A percentile compares a stretch with the other conserved stretches of the same genome.
phyloP scores from a whole-genome alignment of 2,888 invertebrate species.

The Mesoligia furuncula region DNA sequence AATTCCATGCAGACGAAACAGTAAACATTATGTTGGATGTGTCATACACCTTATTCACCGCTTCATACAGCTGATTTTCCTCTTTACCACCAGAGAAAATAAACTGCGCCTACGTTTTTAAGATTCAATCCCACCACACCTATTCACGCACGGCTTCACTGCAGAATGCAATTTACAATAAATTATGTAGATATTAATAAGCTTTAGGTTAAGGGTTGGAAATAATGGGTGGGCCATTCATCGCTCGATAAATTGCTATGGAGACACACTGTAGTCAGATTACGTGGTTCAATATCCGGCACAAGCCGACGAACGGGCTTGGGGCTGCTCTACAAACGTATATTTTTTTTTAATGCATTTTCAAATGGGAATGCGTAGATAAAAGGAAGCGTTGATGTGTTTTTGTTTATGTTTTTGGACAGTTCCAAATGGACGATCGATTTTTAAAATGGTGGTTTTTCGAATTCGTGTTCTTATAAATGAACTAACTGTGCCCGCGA shows the following conservation, averaged over 20 bases:
- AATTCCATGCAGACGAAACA: neutral
- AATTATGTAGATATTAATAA: constrained; percentile 90
- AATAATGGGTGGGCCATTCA: constrained; percentile 87
- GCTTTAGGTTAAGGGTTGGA: constrained; percentile 89
- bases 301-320: constrained; percentile 75
- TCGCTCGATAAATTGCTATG: constrained; percentile 89
- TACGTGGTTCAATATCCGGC: constrained; percentile 90
- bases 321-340: constrained; percentile 48
- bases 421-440: constrained; percentile 29
- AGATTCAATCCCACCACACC: constrained; percentile 63
- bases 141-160: constrained; percentile 83
- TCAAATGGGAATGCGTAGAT: constrained; percentile 56
- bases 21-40: neutral
- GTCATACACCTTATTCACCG: neutral
- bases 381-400: constrained; percentile 60
- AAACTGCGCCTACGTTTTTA: constrained; percentile 58
- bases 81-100: constrained; percentile 4
- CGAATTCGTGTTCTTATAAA: constrained; percentile 4
- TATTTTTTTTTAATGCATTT: constrained; percentile 63
- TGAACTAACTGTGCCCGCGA: neutral
- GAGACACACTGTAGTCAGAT: constrained; percentile 89
- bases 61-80: neutral
- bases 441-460: constrained; percentile 21
- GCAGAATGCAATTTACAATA: constrained; percentile 90
- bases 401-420: constrained; percentile 55